phyloP scores from a whole-genome alignment of 2,888 invertebrate species.

The Notodonta ziczac region DNA sequence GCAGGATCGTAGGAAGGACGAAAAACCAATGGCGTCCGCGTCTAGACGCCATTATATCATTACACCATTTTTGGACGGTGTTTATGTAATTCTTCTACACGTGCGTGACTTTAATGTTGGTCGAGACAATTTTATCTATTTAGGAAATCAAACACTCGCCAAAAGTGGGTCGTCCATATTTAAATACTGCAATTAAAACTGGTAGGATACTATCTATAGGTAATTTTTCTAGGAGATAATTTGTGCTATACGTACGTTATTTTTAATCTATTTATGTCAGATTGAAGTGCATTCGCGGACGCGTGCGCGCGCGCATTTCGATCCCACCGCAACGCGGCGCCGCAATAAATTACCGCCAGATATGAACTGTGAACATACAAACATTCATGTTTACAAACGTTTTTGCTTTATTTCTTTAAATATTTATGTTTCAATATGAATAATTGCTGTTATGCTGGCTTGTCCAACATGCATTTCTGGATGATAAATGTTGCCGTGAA shows the following conservation, averaged over 20 bases:
- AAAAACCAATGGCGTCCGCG: slow-evolving; percentile 21
- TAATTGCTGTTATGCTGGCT: slow-evolving; percentile 1
- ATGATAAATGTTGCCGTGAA: background rate
- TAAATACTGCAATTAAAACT: slow-evolving; percentile 14
- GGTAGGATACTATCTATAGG: background rate
- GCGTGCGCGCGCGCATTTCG: slow-evolving; percentile 42
- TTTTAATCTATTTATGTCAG: slow-evolving; percentile 1
- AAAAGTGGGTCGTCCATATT: slow-evolving; percentile 23
- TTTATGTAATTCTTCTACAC: slow-evolving; percentile 15
- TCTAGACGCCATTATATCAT: slow-evolving; percentile 29
- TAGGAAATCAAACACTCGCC: slow-evolving; percentile 26
- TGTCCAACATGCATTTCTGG: background rate
- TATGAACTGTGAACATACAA: slow-evolving; percentile 52
- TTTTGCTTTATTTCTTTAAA: slow-evolving; percentile 37
- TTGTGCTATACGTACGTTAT: background rate
- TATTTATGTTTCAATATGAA: slow-evolving; percentile 31
- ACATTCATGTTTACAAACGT: slow-evolving; percentile 40
- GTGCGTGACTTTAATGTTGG: slow-evolving; percentile 20
- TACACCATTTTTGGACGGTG: slow-evolving; percentile 20
- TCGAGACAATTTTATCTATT: slow-evolving; percentile 21
- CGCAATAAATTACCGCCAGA: slow-evolving; percentile 62
- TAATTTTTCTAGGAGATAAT: background rate
- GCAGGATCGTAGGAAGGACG: slow-evolving; percentile 13
- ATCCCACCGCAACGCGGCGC: slow-evolving; percentile 26
- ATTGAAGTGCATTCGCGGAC: slow-evolving; percentile 23